Evolutionary conservation across 1,140 invertebrate species (phyloP), one percentile per base, ranked within the genome.

Genomic region (Meloidogyne hapla): DNA sequence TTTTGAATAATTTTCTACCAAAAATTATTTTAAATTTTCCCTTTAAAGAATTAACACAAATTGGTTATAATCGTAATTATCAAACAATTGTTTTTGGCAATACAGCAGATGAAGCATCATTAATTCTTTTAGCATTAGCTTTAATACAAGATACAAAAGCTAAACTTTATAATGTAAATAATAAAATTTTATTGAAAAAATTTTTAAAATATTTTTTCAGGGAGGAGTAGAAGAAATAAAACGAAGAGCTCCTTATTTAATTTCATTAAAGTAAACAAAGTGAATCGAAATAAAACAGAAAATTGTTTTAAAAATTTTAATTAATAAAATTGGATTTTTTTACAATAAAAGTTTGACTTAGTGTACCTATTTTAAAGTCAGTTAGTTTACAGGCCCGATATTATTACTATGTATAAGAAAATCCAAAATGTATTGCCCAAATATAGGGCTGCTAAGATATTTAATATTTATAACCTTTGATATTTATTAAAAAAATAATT

Each of bases 21-120:
- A 25, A 56, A 18, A 5, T 70, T 45, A 2, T 56, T 48, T 26
- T 26, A n/a, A 48, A 23, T 2, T 1, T 45, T 18, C 18, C 1
- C 13, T 15, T 8, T 79, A 78, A 15, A 79, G 78, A 75, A 28
- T 66, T 80, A 62, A 77, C 80, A 66, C 76, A 80, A 67, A 70
- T 71, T 38, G 79, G 79, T n/a, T 80, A 82, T 64, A 26, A 45
- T 6, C 74, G 65, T 33, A 63, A 56, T n/a, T 45, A 72, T 10
- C 81, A 82, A 67, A 82, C 81, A 13, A 80, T 81, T 26, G 81
- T 48, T 26, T 74, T 72, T 28, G 80, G 80, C 21, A 80, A 82
- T n/a, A 83, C 45, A 15, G 65, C 80, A 0, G 80, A 81, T 38
- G 80, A 81, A 45, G 77, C 80, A 6, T 83, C 80, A 9, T 18